phyloP scores from a whole-genome alignment of 1,140 invertebrate genomes.

The Atta cephalotes region DNA sequence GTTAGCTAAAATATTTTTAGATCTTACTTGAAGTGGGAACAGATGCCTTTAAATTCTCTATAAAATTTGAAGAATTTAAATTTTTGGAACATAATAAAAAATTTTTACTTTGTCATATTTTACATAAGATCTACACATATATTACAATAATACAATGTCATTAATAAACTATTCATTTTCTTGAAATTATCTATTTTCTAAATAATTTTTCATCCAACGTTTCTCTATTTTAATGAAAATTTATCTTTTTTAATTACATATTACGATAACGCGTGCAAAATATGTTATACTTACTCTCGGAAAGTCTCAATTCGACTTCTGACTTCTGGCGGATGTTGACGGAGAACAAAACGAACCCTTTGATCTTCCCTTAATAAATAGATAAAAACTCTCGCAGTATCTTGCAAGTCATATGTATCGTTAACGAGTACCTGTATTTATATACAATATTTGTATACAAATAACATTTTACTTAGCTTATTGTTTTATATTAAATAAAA shows the following conservation, averaged over 20 bases:
- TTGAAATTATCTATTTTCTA: no score
- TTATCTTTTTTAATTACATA: background rate
- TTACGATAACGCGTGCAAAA: background rate
- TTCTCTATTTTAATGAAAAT: slow-evolving; percentile 2
- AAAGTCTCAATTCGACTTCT: slow-evolving; percentile 92
- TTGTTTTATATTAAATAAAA: slow-evolving; percentile 14
- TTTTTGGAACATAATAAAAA: no score
- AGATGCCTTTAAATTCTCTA: background rate
- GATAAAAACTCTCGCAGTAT: slow-evolving; percentile 94
- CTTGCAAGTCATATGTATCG: slow-evolving; percentile 93
- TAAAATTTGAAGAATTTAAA: background rate
- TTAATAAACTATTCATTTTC: no score
- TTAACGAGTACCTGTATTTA: slow-evolving; percentile 91
- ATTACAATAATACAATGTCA: no score
- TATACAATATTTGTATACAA: background rate
- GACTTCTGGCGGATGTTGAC: slow-evolving; percentile 95
- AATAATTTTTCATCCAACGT: no score
- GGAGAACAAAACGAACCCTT: slow-evolving; percentile 95
- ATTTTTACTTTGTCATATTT: no score
- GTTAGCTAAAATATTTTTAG: background rate
- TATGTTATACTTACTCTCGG: slow-evolving; percentile 89
- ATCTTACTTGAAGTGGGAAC: no score
- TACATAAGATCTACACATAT: no score
- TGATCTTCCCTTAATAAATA: slow-evolving; percentile 97
- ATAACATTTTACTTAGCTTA: background rate